Evolutionary conservation across 1,140 invertebrate species (phyloP).

Genomic region (Papilio helenus): DNA sequence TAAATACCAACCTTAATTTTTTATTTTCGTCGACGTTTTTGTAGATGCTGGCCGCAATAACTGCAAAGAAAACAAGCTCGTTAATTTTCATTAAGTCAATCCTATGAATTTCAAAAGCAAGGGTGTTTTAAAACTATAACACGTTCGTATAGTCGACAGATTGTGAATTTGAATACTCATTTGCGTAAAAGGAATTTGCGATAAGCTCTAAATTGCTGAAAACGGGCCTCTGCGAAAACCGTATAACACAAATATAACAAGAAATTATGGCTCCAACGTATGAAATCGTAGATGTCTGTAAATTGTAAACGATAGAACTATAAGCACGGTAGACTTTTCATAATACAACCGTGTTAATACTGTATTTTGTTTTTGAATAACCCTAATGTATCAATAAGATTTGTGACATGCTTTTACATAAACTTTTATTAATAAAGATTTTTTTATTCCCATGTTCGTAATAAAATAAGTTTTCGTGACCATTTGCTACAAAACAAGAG

Average conservation of each 20-base stretch:
- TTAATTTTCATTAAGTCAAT: constrained; percentile 31
- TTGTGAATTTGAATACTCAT: constrained; percentile 24
- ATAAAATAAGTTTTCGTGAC: constrained; percentile 27
- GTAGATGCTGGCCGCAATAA: constrained; percentile 44
- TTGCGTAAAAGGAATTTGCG: not conserved
- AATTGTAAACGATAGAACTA: no score
- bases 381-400: no score
- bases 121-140: not conserved
- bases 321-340: no score
- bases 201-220: not conserved
- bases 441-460: not conserved
- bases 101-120: constrained; percentile 3
- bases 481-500: constrained; percentile 15
- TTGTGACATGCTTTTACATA: not conserved
- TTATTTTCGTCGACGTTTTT: constrained; percentile 49
- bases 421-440: not conserved
- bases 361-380: no score
- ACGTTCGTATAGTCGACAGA: not conserved
- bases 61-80: constrained; percentile 56
- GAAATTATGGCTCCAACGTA: not conserved
- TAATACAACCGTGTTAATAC: no score
- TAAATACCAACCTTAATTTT: constrained; percentile 67
- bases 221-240: not conserved
- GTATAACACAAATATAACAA: not conserved
- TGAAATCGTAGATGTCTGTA: not conserved